Evolutionary conservation across 1,140 invertebrate genomes (phyloP).

Genomic region (Asbolus verrucosus): DNA sequence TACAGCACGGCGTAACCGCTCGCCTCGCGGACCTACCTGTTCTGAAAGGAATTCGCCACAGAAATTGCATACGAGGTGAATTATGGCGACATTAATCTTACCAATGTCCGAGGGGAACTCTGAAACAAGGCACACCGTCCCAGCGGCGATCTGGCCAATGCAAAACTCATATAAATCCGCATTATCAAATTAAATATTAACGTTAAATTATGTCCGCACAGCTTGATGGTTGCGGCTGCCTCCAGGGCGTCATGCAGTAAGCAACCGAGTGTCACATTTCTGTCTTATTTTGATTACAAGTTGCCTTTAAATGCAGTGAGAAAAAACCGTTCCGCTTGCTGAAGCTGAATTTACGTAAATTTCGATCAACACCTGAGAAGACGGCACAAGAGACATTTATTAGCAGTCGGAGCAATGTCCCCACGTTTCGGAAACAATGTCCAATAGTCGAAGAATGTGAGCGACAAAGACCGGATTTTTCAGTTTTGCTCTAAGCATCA

Average conservation of each 20-base stretch:
- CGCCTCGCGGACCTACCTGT: slow-evolving; percentile 26
- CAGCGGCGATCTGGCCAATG: slow-evolving; percentile 48
- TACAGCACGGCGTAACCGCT: slow-evolving; percentile 34
- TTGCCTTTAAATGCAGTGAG: too few relatives aligned
- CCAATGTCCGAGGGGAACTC: slow-evolving; percentile 46
- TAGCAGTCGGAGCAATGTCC: too few relatives aligned
- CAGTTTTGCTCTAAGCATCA: too few relatives aligned
- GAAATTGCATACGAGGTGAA: slow-evolving; percentile 48
- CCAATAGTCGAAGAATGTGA: too few relatives aligned
- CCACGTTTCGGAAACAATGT: too few relatives aligned
- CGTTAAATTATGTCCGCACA: slow-evolving; percentile 24
- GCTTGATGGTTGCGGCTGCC: slow-evolving; percentile 18
- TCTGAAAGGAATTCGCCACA: slow-evolving; percentile 46
- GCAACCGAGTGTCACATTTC: background rate
- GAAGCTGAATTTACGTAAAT: too few relatives aligned
- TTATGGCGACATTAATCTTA: slow-evolving; percentile 49
- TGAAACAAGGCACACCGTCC: slow-evolving; percentile 47
- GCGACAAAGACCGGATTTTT: too few relatives aligned
- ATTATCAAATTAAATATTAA: slow-evolving; percentile 40
- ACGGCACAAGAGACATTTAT: too few relatives aligned
- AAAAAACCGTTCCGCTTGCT: too few relatives aligned
- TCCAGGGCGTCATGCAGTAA: background rate
- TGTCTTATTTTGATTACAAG: background rate
- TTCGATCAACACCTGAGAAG: too few relatives aligned
- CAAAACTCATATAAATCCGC: slow-evolving; percentile 48